These are phyloP conservation scores for Petaurus breviceps DNA, from an alignment of 2,113 vertebrate genomes.

Conservation along the genomic window DNA sequence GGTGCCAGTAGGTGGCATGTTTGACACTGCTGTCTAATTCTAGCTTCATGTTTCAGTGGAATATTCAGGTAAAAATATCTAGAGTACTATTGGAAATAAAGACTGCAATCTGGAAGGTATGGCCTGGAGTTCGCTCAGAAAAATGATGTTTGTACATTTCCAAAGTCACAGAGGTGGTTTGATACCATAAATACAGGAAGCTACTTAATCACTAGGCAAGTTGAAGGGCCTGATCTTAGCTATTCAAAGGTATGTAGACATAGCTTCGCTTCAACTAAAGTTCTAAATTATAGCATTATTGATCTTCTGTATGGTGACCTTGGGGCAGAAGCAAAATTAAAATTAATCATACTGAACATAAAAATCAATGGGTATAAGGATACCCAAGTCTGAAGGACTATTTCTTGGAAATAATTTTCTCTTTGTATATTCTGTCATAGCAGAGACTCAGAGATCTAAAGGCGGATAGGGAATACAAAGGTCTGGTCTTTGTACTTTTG, in stretches of 20 bases:
- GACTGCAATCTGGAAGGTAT: neutral
- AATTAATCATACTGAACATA: conserved; percentile 80
- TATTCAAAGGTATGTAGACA: conserved; percentile 35
- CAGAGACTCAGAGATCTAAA: conserved; percentile 63
- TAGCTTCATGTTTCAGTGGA: neutral
- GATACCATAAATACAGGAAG: conserved; percentile 8
- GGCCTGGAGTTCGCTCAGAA: neutral
- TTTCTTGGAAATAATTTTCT: conserved; percentile 70
- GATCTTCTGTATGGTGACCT: conserved; percentile 69
- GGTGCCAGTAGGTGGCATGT: neutral
- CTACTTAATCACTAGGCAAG: conserved; percentile 52
- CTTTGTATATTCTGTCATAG: conserved; percentile 54
- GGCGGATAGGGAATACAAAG: conserved; percentile 20
- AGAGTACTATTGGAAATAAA: neutral
- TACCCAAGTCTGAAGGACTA: conserved; percentile 72
- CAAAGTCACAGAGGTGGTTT: conserved; percentile 36
- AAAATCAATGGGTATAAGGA: conserved; percentile 77
- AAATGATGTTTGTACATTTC: conserved; percentile 16
- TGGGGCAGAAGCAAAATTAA: conserved; percentile 72
- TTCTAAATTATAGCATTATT: conserved; percentile 78
- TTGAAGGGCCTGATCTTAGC: neutral
- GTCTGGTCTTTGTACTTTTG: neutral
- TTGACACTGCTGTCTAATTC: neutral
- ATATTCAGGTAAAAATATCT: neutral
- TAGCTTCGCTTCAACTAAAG: conserved; percentile 59